Evolutionary conservation across 2,888 invertebrate species (phyloP).

Genomic region (Altica lythri): DNA sequence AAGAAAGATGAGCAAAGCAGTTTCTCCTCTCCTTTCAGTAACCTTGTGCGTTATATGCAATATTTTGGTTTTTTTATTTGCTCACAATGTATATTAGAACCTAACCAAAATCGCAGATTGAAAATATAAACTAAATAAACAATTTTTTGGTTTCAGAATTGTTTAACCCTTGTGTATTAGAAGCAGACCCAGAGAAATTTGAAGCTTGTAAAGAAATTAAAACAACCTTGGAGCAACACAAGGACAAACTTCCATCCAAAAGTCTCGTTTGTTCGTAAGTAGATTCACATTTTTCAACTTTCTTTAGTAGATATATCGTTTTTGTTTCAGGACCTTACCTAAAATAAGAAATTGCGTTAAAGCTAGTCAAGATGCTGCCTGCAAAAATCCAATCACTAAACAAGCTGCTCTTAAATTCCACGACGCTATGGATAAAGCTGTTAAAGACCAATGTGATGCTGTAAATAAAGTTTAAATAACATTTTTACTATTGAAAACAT

Average conservation of each 20-base stretch:
- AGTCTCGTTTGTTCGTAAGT: conserved; percentile 33
- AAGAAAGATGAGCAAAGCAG: too few relatives aligned
- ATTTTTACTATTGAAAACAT: too few relatives aligned
- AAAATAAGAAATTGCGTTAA: conserved; percentile 28
- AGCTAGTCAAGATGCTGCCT: conserved; percentile 24
- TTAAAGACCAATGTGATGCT: conserved; percentile 27
- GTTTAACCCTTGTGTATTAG: conserved; percentile 32
- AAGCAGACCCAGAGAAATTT: conserved; percentile 19
- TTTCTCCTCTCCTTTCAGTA: too few relatives aligned
- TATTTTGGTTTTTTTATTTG: too few relatives aligned
- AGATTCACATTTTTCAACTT: neutral
- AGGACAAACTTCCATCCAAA: conserved; percentile 30
- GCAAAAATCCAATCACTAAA: conserved; percentile 32
- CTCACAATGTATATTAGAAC: too few relatives aligned
- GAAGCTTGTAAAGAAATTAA: conserved; percentile 25
- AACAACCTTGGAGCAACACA: conserved; percentile 19
- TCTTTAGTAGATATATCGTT: neutral
- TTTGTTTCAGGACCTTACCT: conserved; percentile 28
- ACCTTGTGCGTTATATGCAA: too few relatives aligned
- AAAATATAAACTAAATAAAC: too few relatives aligned
- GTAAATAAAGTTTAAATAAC: conserved; percentile 8
- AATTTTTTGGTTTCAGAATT: conserved; percentile 28
- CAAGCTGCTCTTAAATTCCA: conserved; percentile 25
- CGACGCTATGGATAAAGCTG: conserved; percentile 26
- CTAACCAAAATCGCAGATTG: too few relatives aligned